phyloP scores from a whole-genome alignment of 2,888 invertebrate genomes.

The Scaptomyza parva region DNA sequence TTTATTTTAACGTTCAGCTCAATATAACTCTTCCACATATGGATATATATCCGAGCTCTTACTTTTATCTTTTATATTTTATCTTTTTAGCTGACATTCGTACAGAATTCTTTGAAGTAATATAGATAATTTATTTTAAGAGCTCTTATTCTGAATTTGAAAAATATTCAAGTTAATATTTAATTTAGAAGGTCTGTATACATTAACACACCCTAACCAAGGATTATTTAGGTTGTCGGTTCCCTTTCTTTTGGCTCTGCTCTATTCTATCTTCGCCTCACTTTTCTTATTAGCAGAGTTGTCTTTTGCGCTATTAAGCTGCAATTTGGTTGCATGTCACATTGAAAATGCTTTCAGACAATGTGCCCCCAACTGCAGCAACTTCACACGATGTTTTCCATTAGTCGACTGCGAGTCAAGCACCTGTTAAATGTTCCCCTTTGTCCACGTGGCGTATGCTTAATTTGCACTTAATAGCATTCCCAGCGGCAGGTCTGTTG shows the following conservation, averaged over 20 bases:
- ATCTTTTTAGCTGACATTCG: no score
- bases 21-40: no score
- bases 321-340: conserved; percentile 77
- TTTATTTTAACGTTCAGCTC: no score
- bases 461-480: conserved; percentile 47
- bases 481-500: conserved; percentile 11
- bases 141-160: no score
- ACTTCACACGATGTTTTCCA: conserved; percentile 54
- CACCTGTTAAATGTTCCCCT: conserved; percentile 42
- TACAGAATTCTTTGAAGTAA: no score
- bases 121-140: no score
- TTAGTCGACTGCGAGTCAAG: conserved; percentile 54
- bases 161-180: no score
- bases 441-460: conserved; percentile 54
- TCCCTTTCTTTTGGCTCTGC: conserved; percentile 1
- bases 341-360: conserved; percentile 74
- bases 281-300: conserved; percentile 18
- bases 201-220: conserved; percentile 37
- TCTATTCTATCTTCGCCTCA: conserved; percentile 1
- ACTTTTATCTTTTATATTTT: no score
- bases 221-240: not conserved
- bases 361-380: conserved; percentile 50
- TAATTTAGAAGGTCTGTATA: not conserved
- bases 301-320: conserved; percentile 69
- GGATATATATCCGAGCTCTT: no score